A percentile compares a stretch with the other conserved stretches of the same genome.
phyloP scores from a whole-genome alignment of 2,797 vertebrate genomes.

The Sarcoramphus papa region DNA sequence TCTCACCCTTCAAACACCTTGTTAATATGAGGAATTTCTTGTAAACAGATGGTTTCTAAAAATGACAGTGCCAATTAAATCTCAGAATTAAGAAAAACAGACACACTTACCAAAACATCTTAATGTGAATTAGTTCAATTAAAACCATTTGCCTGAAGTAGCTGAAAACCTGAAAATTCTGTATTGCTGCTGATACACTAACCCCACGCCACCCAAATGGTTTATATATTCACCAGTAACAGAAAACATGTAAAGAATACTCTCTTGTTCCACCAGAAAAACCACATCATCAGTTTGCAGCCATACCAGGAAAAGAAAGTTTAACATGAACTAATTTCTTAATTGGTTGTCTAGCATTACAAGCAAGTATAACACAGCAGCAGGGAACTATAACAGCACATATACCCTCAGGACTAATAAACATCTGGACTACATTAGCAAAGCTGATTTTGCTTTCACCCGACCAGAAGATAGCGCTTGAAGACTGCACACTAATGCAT shows the following conservation, averaged over 20 bases:
- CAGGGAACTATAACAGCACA: conserved; percentile 50
- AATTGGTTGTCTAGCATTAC: conserved; percentile 65
- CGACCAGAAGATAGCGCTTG: conserved; percentile 81
- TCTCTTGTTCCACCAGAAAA: conserved; percentile 75
- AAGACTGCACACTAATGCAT: not conserved
- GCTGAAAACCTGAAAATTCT: conserved; percentile 8
- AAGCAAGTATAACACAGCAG: conserved; percentile 65
- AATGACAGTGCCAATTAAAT: conserved; percentile 22
- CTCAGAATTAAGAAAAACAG: conserved; percentile 2
- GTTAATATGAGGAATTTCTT: not conserved
- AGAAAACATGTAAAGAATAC: conserved; percentile 69
- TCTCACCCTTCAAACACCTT: not conserved
- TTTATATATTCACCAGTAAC: conserved; percentile 46
- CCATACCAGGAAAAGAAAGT: conserved; percentile 71
- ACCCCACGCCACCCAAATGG: not conserved
- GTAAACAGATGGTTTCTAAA: conserved; percentile 23
- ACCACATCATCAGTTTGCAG: conserved; percentile 61
- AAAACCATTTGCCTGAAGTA: conserved; percentile 29
- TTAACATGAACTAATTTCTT: conserved; percentile 70
- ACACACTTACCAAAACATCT: not conserved
- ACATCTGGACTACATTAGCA: conserved; percentile 65
- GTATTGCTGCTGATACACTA: not conserved
- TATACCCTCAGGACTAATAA: conserved; percentile 57
- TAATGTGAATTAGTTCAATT: conserved; percentile 31
- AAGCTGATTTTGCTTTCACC: not conserved